phyloP scores from a whole-genome alignment of 2,113 vertebrate genomes.

The Willisornis vidua region DNA sequence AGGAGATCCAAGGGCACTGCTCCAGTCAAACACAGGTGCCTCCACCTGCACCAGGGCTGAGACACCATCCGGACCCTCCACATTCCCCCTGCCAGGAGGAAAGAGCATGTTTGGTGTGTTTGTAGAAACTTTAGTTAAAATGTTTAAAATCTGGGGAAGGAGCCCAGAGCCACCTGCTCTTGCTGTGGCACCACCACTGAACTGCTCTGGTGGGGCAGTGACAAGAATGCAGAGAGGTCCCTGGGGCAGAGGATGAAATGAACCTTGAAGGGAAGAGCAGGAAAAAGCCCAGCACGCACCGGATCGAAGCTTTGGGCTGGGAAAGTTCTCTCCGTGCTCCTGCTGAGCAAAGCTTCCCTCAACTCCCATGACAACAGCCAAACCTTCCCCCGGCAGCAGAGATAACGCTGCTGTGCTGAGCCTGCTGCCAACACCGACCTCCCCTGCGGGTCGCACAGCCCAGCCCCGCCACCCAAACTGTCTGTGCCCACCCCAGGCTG shows the following conservation, averaged over 20 bases:
- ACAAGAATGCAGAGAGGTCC: not conserved
- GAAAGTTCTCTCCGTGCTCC: fast-evolving
- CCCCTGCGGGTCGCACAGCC: not conserved
- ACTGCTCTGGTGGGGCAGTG: not conserved
- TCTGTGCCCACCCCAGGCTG: not conserved
- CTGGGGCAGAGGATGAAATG: not conserved
- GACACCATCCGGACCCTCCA: not conserved
- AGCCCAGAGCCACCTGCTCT: not conserved
- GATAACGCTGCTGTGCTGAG: not conserved
- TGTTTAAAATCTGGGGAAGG: not conserved
- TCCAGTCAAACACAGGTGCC: no score
- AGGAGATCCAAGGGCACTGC: not conserved
- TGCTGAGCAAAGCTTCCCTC: not conserved
- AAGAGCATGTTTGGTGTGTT: not conserved
- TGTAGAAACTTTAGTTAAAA: not conserved
- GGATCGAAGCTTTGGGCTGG: fast-evolving
- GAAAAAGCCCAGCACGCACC: fast-evolving
- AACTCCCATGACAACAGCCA: not conserved
- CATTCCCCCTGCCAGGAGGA: not conserved
- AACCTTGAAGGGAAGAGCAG: not conserved
- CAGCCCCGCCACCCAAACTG: fast-evolving
- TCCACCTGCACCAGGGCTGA: not conserved
- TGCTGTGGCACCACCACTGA: fast-evolving
- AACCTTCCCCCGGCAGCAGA: not conserved
- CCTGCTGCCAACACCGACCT: not conserved